Evolutionary conservation across 2,888 invertebrate species (phyloP).

Genomic region (Acronicta leporina): DNA sequence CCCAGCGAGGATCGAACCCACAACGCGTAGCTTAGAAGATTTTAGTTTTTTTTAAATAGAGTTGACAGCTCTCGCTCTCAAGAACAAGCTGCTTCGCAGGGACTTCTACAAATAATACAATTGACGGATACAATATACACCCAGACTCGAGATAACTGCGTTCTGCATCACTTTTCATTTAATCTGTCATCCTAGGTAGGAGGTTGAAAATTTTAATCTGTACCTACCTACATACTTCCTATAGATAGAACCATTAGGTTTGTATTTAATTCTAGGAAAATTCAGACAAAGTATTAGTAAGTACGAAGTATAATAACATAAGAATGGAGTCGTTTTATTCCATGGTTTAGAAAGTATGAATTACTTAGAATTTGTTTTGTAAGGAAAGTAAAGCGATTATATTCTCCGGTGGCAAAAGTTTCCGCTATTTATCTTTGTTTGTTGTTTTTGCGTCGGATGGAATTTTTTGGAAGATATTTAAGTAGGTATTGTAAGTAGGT

Average conservation of each 20-base stretch:
- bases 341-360: conserved; percentile 30
- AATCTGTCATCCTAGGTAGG: no score
- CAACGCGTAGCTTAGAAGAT: no score
- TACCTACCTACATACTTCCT: no score
- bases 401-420: conserved; percentile 37
- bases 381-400: conserved; percentile 47
- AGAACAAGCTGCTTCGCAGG: no score
- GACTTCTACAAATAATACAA: no score
- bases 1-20: no score
- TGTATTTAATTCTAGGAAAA: conserved; percentile 9
- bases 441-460: conserved; percentile 31
- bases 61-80: no score
- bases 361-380: conserved; percentile 42
- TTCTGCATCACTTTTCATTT: no score
- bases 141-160: no score
- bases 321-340: conserved; percentile 32
- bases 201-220: not conserved
- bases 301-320: not conserved
- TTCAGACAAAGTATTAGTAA: not conserved
- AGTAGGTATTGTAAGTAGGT: no score
- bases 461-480: conserved; percentile 22
- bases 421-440: conserved; percentile 44
- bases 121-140: no score
- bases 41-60: no score
- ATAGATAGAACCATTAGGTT: not conserved